Evolutionary conservation across 2,113 vertebrate species (phyloP), one percentile per base, ranked within the genome.

Genomic region (Pao palembangensis): DNA sequence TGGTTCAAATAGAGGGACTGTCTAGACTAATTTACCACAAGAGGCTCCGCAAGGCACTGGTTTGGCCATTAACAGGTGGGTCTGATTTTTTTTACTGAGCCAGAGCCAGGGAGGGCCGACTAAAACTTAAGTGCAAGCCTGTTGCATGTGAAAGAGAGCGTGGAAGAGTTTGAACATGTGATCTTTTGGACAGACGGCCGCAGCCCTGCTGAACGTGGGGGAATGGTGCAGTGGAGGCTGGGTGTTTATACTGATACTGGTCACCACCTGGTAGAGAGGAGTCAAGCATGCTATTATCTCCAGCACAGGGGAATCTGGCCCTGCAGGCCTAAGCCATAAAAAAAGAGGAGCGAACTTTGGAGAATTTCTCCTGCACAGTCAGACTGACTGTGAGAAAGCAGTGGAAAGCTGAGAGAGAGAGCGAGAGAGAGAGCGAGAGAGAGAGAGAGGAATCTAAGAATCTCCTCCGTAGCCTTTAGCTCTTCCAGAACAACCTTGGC

Each of bases 261-360:
- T 81, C 74, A 64, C 87, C 89, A 91, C 89, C 91, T 92, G 91
- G 87, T 91, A 79, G 75, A 69, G 73, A 67, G 55, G 34, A 49
- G 69, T 69, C 61, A 86, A 87, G 85, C 82, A 75, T 91, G 64
- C 89, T 88, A 91, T 91, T 91, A 91, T 87, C 89, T 88, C 65
- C 70, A 57, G 53, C 69, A 51, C 69, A 64, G 69, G 88, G 88
- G 88, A 91, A 91, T 88, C 87, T 85, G 79, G 87, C 76, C 87
- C 90, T 71, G 69, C 82, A 80, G 90, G 90, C 82, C 62, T 71
- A 51, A 62, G 81, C 81, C 64, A 75, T 91, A 90, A 91, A 90
- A 38, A 38, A 91, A 80, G 51, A 73, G 73, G 21, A 58, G 67
- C 60, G 75, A 52, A 64, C 57, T 51, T 56, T 62, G 48, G 77